Evolutionary conservation across 2,888 invertebrate genomes (phyloP).

Genomic region (Epirrhoe tristata): DNA sequence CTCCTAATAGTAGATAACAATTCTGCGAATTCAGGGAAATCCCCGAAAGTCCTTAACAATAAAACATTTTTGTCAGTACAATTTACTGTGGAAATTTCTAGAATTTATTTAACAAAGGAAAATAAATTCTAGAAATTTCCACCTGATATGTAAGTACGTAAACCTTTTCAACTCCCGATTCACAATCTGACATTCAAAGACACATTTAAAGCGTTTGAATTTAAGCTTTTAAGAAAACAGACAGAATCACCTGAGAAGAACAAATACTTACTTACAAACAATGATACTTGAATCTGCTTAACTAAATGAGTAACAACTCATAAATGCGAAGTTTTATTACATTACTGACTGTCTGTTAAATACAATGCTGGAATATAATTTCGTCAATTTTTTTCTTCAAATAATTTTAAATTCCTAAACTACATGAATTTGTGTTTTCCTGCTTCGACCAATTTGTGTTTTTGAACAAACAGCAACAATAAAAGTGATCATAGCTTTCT

Average conservation of each 20-base stretch:
- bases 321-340: background rate
- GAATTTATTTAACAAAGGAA: background rate
- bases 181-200: background rate
- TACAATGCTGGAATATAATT: background rate
- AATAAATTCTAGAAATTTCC: background rate
- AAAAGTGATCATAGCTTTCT: conserved; percentile 22
- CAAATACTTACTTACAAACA: background rate
- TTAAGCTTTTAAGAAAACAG: background rate
- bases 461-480: conserved; percentile 22
- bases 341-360: background rate
- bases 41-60: background rate
- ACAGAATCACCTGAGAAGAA: background rate
- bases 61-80: too few relatives aligned
- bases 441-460: conserved; percentile 1
- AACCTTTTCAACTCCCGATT: background rate
- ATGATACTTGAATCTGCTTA: background rate
- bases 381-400: background rate
- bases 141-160: background rate
- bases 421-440: background rate
- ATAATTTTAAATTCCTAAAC: too few relatives aligned
- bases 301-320: background rate
- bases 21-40: conserved; percentile 10
- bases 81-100: too few relatives aligned
- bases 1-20: background rate
- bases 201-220: background rate